Conservation (phyloP, 2,888 invertebrate genomes). For the Patella depressa region DNA sequence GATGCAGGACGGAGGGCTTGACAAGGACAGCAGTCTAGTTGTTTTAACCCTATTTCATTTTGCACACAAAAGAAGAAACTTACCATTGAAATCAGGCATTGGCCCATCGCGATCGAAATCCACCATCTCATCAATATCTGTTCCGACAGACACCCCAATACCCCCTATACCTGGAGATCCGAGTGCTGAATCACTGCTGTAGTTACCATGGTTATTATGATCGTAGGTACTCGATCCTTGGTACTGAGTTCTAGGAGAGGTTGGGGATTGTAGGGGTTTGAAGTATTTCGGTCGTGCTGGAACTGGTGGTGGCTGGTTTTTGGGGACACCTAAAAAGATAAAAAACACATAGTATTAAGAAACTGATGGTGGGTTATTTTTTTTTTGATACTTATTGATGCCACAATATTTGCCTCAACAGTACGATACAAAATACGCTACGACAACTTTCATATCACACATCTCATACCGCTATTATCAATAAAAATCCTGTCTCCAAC, state of each 20-base stretch:
- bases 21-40: background rate
- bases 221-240: conserved; percentile 16
- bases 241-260: conserved; percentile 41
- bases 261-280: conserved; percentile 41
- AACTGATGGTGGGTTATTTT: background rate
- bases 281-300: conserved; percentile 52
- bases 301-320: conserved; percentile 41
- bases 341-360: background rate
- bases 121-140: conserved; percentile 45
- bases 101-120: conserved; percentile 37
- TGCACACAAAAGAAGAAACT: background rate
- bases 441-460: too few species aligned
- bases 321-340: conserved; percentile 21
- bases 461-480: too few species aligned
- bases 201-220: conserved; percentile 30
- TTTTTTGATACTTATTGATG: too few species aligned
- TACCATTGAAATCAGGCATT: conserved; percentile 32
- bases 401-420: too few species aligned
- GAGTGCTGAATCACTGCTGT: conserved; percentile 58
- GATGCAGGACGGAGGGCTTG: background rate
- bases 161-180: conserved; percentile 53
- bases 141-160: conserved; percentile 36
- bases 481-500: too few species aligned
- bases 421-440: too few species aligned
- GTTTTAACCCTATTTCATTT: background rate